Evolutionary conservation across 2,113 vertebrate species (phyloP), one percentile per base, ranked within the genome.

Genomic region (Haplotaxodon microlepis): DNA sequence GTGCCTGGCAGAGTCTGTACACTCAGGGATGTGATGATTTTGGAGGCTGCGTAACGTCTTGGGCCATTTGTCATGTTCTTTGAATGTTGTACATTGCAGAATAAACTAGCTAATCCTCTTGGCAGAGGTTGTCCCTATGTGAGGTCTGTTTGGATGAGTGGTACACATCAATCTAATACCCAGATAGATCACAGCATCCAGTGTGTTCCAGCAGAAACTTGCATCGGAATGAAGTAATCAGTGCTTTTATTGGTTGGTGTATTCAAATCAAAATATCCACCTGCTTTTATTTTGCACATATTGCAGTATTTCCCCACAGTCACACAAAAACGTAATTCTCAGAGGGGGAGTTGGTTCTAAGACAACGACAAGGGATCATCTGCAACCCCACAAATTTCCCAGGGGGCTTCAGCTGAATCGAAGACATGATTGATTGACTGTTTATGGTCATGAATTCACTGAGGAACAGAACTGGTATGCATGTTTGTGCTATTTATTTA

Each of bases 391-490:
- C 36, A 57, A 27, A 59, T 87, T 84, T 84, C 86, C 84, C 84
- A 10, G 29, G 86, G 83, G 86, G 45, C 36, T 31, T 86, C n/a
- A 54, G 87, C 45, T 38, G 50, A 53, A 57, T 63, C 27, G 10
- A 51, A 51, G 40, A 76, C 47, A 47, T 61, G 86, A 90, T 87
- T 85, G 88, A 89, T 89, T 21, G 27, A 34, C 29, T 86, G 73
- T 63, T 85, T 40, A 42, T 6, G 5, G 57, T 80, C 56, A 27
- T 47, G 9, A 84, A 86, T 88, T 86, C 81, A 78, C 79, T 8
- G 31, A 81, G 45, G 87, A 47, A 80, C 51, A 69, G 5, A 19
- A 38, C 8, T 34, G 11, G 29, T 2, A 63, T 85, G 81, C 69
- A n/a, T 29, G 42, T 90, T 29, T 71, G 40, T 81, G 36, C 40